A percentile compares a stretch with the other conserved stretches of the same genome.
phyloP scores from a whole-genome alignment of 2,797 vertebrate species.

The Lophius americanus region DNA sequence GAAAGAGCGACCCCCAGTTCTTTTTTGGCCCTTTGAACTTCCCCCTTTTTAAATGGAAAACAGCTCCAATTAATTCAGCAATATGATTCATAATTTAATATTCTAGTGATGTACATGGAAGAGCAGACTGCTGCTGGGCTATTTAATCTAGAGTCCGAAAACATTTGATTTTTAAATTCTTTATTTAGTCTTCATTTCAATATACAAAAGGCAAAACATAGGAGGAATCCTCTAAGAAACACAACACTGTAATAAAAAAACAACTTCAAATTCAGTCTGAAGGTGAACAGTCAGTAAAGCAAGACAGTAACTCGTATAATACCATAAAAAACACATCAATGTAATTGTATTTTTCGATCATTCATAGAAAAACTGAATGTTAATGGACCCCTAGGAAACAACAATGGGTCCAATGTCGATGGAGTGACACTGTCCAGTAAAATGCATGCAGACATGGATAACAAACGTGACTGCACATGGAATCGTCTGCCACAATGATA shows the following conservation, averaged over 20 bases:
- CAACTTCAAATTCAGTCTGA: conserved; percentile 51
- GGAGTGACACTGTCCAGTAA: conserved; percentile 21
- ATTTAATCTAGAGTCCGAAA: conserved; percentile 27
- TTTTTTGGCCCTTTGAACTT: conserved; percentile 65
- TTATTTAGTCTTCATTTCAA: conserved; percentile 70
- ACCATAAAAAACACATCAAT: conserved; percentile 56
- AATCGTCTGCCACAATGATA: conserved; percentile 48
- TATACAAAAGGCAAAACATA: conserved; percentile 72
- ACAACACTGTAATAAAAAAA: conserved; percentile 56
- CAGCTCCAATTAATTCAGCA: conserved; percentile 58
- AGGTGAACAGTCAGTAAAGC: conserved; percentile 52
- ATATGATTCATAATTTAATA: conserved; percentile 29
- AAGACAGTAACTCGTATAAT: conserved; percentile 47
- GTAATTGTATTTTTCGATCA: conserved; percentile 17
- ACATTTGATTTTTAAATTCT: conserved; percentile 36
- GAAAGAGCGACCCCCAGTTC: conserved; percentile 35
- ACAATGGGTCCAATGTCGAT: conserved; percentile 43
- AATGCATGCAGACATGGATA: conserved; percentile 58
- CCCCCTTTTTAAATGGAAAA: conserved; percentile 76
- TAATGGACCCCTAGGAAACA: conserved; percentile 24
- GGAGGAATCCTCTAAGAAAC: conserved; percentile 61
- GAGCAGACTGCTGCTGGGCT: background rate
- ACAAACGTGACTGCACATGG: conserved; percentile 29
- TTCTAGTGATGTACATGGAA: conserved; percentile 17
- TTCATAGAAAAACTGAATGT: conserved; percentile 62